phyloP scores from a whole-genome alignment of 1,140 invertebrate genomes.

The Drosophila prosaltans region DNA sequence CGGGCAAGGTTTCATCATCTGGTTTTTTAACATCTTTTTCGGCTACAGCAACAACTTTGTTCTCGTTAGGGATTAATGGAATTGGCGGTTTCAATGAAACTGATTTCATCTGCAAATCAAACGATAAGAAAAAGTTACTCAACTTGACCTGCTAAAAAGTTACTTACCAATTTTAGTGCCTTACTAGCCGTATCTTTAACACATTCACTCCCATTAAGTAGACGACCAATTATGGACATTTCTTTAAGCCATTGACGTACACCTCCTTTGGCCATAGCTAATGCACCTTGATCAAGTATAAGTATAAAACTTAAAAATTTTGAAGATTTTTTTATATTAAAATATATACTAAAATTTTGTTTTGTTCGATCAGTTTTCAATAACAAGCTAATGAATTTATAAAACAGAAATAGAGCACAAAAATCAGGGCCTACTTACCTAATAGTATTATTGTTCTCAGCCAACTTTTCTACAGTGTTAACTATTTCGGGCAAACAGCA shows the following conservation, averaged over 20 bases:
- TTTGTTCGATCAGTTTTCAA: neutral
- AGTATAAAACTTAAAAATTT: constrained; percentile 2
- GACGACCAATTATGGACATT: neutral
- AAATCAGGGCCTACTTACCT: neutral
- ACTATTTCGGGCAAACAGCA: too few relatives aligned
- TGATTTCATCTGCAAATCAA: neutral
- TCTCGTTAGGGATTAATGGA: neutral
- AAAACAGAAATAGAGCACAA: neutral
- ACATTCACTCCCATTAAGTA: neutral
- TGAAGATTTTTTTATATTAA: neutral
- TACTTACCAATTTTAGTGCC: neutral
- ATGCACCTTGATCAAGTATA: neutral
- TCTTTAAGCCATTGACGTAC: neutral
- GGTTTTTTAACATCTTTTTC: neutral
- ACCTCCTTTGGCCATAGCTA: neutral
- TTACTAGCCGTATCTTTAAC: neutral
- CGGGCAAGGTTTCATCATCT: neutral
- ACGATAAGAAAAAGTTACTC: neutral
- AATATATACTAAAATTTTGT: neutral
- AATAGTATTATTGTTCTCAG: too few relatives aligned
- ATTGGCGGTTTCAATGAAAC: neutral
- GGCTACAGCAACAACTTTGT: neutral
- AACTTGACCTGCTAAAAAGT: neutral
- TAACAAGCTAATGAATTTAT: too few relatives aligned
- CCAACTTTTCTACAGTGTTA: too few relatives aligned